Base-by-base conservation (phyloP, 1,140 invertebrate species). In the Anastrepha obliqua region DNA sequence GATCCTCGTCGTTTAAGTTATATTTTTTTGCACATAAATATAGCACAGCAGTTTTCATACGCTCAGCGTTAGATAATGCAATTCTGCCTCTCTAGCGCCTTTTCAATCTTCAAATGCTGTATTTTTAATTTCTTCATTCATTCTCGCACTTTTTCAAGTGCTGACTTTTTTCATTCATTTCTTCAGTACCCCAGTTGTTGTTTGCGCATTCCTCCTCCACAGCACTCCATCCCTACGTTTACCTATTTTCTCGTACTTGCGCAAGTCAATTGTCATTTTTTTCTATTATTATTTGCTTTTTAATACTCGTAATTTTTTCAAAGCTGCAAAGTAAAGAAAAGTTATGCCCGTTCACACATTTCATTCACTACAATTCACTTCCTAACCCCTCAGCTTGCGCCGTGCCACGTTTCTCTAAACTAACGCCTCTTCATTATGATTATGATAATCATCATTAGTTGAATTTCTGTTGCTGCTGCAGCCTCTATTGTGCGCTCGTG, bases 401-500 rank as follows among this genome's bases (percentile, higher is more conserved):
- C 60, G 8, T 13, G 60, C 5, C 60, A 11, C 15, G 17, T 62
- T 62, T 4, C 15, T 17, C 60, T 62, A 13, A n/a, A n/a, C 15
- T 8, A 62, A 2, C 11, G 65, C 42, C 67, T 74, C 64, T 11
- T 20, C 67, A 81, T 81, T 55, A 39, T 20, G 74, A 81, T 55
- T 81, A 81, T 81, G 47, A 81, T 81, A 81, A 81, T 55, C 47
- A 81, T 81, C 47, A 29, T 81, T 81, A 81, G 74, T 55, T 81
- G 17, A 81, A 29, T 81, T 81, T 51, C 47, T 81, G 47, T 13
- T 65, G 11, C 29, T 67, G 39, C 47, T 81, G 74, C 55, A 55
- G 74, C 74, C 17, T 44, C 3, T 44, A 20, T 55, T 55, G 74
- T 81, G 44, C 55, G 74, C 9, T 58, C 17, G 2, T 81, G 7